A percentile compares a stretch with the other conserved stretches of the same genome.
phyloP scores from a whole-genome alignment of 2,888 invertebrate genomes.

The Oscheius myriophilus region DNA sequence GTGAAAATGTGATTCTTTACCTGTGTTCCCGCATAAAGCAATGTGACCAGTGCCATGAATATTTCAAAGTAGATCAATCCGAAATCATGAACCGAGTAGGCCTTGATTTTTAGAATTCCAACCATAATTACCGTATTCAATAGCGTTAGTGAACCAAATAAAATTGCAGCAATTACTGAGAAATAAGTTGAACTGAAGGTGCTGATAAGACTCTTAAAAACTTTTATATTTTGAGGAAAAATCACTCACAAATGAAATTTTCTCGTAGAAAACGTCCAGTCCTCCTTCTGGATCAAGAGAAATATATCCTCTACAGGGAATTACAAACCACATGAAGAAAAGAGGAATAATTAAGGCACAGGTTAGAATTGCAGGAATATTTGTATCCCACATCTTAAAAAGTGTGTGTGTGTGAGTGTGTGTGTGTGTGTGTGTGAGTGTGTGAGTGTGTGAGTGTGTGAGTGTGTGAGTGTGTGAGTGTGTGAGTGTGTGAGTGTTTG shows the following conservation, averaged over 20 bases:
- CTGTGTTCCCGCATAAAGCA: conserved; percentile 18
- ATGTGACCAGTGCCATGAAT: conserved; percentile 10
- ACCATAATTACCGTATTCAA: conserved; percentile 34
- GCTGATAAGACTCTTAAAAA: neutral
- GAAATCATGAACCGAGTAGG: conserved; percentile 9
- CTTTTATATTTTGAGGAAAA: too few relatives aligned
- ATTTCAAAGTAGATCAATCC: conserved; percentile 23
- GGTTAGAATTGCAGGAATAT: conserved; percentile 28
- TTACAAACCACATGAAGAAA: conserved; percentile 45
- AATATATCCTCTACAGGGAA: conserved; percentile 20
- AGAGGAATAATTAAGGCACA: conserved; percentile 31
- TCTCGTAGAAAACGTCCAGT: neutral
- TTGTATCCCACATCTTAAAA: conserved; percentile 38
- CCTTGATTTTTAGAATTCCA: conserved; percentile 12
- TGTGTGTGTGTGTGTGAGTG: neutral
- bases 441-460: too few relatives aligned
- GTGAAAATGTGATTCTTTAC: too few relatives aligned
- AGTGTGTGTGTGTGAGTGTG: neutral
- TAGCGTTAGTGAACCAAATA: conserved; percentile 36
- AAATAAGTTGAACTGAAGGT: conserved; percentile 38
- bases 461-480: neutral
- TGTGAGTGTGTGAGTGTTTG: neutral
- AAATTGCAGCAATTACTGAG: conserved; percentile 34
- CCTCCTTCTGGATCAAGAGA: conserved; percentile 10
- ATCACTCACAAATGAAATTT: too few relatives aligned